phyloP scores from a whole-genome alignment of 2,797 vertebrate species.

The Spondyliosoma cantharus region DNA sequence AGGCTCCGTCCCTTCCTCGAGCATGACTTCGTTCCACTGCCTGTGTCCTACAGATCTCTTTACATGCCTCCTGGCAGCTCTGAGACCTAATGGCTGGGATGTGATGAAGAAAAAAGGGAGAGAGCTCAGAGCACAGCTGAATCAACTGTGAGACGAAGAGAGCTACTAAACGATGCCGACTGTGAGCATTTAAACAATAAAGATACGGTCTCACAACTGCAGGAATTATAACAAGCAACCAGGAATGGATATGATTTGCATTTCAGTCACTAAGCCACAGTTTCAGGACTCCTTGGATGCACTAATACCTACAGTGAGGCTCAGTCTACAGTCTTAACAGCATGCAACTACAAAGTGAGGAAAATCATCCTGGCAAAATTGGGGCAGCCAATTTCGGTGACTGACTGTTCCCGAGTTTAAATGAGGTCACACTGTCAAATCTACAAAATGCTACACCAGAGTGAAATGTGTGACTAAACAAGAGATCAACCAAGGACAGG shows the following conservation, averaged over 20 bases:
- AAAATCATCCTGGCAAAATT: slow-evolving; percentile 69
- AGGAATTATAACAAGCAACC: slow-evolving; percentile 20
- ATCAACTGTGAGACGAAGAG: slow-evolving; percentile 41
- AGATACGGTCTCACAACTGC: slow-evolving; percentile 29
- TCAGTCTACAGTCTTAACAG: slow-evolving; percentile 21
- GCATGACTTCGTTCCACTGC: slow-evolving; percentile 38
- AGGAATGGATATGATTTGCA: slow-evolving; percentile 21
- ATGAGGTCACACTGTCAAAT: slow-evolving; percentile 68
- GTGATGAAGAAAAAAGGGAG: slow-evolving; percentile 52
- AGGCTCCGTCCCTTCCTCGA: slow-evolving; percentile 45
- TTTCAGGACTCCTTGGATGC: slow-evolving; percentile 30
- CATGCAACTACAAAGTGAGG: slow-evolving; percentile 49
- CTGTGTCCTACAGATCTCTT: slow-evolving; percentile 61
- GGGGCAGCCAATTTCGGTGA: slow-evolving; percentile 65
- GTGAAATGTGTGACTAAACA: slow-evolving; percentile 37
- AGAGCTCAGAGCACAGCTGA: slow-evolving; percentile 51
- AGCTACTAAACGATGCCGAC: slow-evolving; percentile 35
- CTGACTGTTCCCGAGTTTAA: slow-evolving; percentile 56
- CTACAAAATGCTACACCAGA: slow-evolving; percentile 43
- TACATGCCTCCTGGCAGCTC: slow-evolving; percentile 70
- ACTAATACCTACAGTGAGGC: slow-evolving; percentile 10
- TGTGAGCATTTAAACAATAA: slow-evolving; percentile 44
- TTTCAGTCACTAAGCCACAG: slow-evolving; percentile 10
- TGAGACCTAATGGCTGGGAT: slow-evolving; percentile 69
- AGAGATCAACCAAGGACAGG: slow-evolving; percentile 20